Percentiles rank a stretch among this genome's conserved stretches.
These are phyloP conservation scores for Drosophila pseudoananassae DNA, from an alignment of 1,140 invertebrate species.

Conservation along the genomic window DNA sequence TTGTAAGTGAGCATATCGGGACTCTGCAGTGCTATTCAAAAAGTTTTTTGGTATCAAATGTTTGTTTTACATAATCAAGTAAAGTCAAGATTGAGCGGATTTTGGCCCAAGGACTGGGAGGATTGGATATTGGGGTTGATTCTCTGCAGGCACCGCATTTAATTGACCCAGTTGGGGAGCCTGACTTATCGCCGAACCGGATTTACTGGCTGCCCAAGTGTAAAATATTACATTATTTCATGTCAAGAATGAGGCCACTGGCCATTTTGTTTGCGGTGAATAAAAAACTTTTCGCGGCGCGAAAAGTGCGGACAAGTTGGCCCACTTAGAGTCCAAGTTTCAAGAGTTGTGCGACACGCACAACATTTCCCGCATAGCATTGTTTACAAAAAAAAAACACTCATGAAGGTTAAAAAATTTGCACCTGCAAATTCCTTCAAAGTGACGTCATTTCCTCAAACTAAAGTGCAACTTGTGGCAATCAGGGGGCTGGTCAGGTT, in stretches of 20 bases:
- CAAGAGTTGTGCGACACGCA: slow-evolving; percentile 58
- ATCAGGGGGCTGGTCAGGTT: slow-evolving; percentile 21
- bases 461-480: slow-evolving; percentile 12
- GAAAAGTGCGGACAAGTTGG: slow-evolving; percentile 70
- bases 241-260: slow-evolving; percentile 63
- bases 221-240: slow-evolving; percentile 79
- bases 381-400: slow-evolving; percentile 3
- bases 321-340: slow-evolving; percentile 57
- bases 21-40: slow-evolving; percentile 55
- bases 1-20: slow-evolving; percentile 57
- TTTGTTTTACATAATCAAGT: slow-evolving; percentile 50
- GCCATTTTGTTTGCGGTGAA: slow-evolving; percentile 64
- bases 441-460: slow-evolving; percentile 41
- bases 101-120: not conserved
- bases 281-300: slow-evolving; percentile 36
- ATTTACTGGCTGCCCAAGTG: slow-evolving; percentile 58
- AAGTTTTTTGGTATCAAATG: slow-evolving; percentile 42
- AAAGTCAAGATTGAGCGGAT: slow-evolving; percentile 34
- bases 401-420: slow-evolving; percentile 60
- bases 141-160: slow-evolving; percentile 60
- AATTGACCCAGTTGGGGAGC: slow-evolving; percentile 71
- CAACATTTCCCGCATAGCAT: slow-evolving; percentile 11
- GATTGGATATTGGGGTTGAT: slow-evolving; percentile 13
- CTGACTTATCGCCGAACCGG: slow-evolving; percentile 51
- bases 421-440: slow-evolving; percentile 22